Conservation (phyloP, 2,797 vertebrate genomes). For the Pseudochirops cupreus region DNA sequence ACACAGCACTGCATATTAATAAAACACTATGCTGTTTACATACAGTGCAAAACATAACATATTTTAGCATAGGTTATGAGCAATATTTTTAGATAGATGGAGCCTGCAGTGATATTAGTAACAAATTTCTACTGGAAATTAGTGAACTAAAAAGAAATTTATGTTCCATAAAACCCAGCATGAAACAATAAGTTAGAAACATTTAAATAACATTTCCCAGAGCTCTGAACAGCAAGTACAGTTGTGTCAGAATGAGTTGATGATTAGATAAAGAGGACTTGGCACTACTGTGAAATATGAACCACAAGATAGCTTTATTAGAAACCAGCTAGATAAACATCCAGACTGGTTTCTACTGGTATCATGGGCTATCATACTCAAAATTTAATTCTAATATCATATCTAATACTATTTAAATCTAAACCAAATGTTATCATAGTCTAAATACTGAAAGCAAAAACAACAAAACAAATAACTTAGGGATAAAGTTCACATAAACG, state of each 20-base stretch:
- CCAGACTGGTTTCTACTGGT: not conserved
- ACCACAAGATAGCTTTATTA: slow-evolving; percentile 20
- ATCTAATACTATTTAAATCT: not conserved
- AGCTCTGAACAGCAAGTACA: slow-evolving; percentile 69
- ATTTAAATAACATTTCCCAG: slow-evolving; percentile 81
- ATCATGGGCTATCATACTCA: slow-evolving; percentile 6
- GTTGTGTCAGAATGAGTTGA: slow-evolving; percentile 60
- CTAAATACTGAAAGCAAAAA: slow-evolving; percentile 34
- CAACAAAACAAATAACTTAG: not conserved
- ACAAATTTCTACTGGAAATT: slow-evolving; percentile 80
- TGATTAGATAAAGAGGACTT: slow-evolving; percentile 51
- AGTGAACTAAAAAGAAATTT: slow-evolving; percentile 81
- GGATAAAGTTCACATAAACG: not conserved
- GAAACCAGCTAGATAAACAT: not conserved
- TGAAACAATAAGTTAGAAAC: slow-evolving; percentile 80
- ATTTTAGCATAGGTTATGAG: slow-evolving; percentile 79
- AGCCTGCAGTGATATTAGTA: slow-evolving; percentile 79
- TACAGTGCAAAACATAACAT: slow-evolving; percentile 76
- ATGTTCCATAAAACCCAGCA: slow-evolving; percentile 81
- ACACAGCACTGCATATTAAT: slow-evolving; percentile 75
- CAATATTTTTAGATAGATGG: slow-evolving; percentile 82
- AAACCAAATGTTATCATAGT: not conserved
- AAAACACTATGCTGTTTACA: slow-evolving; percentile 79
- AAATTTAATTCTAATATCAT: not conserved
- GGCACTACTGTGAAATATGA: slow-evolving; percentile 8